Base-by-base conservation (phyloP, 2,888 invertebrate species). In the Diachrysia chrysitis region DNA sequence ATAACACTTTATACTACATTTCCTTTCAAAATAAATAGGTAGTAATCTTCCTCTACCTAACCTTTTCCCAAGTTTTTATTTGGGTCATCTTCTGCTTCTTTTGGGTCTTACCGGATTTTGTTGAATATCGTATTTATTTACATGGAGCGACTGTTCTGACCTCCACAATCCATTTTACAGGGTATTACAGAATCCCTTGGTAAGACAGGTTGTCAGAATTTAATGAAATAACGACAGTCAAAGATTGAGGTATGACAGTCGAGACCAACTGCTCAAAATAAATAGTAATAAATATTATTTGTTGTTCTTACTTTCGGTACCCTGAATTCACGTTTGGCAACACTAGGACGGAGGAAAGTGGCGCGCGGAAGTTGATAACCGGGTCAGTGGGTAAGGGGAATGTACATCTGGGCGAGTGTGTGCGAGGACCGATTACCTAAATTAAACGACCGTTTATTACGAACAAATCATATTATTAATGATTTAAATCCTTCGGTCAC, bases 301-400 rank as follows among this genome's bases (percentile, higher is more conserved):
- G 5, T 29, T 37, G 16, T 37, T 37, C 7, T 42, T 4, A 42
- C 1, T 5, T 42, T 42, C n/a, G 54, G 32, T 48, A 35, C 56
- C 32, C 53, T 58, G 58, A 62, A 32, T 10, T 2, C 37, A 56
- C 29, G 46, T 53, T 32, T 19, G 51, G 19, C 37, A 56, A 64
- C 48, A 57, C 51, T 42, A 6, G 53, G 48, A 29, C 59, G 59
- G 25, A 55, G 77, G 84, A 84, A 85, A 85, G 86, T 85, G 71
- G 78, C 76, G 75, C 82, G 63, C 75, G 81, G 78, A 78, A 71
- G 74, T 73, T 73, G 66, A 75, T 79, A 82, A 82, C 81, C 76
- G 73, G 81, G 82, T 76, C 81, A 81, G 72, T 81, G 68, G 78
- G 78, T 81, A 76, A 83, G 71, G 77, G 75, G 70, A 75, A 73